Conservation (phyloP, 1,140 invertebrate species). For the Atta texana region DNA sequence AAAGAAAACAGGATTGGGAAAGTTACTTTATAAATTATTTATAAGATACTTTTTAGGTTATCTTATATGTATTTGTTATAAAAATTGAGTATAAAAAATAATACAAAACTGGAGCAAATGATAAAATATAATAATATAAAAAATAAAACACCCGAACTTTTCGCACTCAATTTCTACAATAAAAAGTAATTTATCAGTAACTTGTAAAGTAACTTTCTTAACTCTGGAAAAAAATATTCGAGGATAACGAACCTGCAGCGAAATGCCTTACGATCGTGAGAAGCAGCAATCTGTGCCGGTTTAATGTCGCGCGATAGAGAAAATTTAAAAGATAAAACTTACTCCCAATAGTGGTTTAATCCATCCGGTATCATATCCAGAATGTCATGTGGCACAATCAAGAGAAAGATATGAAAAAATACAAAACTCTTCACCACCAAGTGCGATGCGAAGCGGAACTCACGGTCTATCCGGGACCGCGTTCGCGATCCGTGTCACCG, state of each 20-base stretch:
- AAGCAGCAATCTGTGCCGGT: background rate
- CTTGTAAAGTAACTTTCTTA: too few species aligned
- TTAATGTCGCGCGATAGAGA: background rate
- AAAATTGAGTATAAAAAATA: too few species aligned
- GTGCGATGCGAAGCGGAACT: constrained; percentile 23
- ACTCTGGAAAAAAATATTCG: background rate
- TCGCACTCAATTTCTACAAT: too few species aligned
- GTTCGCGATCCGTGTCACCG: constrained; percentile 38
- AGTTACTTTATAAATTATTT: too few species aligned
- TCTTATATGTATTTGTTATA: too few species aligned
- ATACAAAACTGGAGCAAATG: too few species aligned
- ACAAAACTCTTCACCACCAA: constrained; percentile 54
- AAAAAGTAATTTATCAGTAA: too few species aligned
- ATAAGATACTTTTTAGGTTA: too few species aligned
- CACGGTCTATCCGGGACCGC: background rate
- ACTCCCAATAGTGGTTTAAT: constrained; percentile 66
- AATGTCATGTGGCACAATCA: constrained; percentile 68
- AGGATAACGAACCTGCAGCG: constrained; percentile 2
- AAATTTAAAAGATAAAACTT: constrained; percentile 37
- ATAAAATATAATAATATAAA: too few species aligned
- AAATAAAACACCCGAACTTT: too few species aligned
- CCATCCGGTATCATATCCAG: constrained; percentile 76
- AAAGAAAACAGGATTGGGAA: background rate
- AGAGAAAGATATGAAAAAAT: constrained; percentile 60
- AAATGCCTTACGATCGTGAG: background rate